Evolutionary conservation across 2,797 vertebrate genomes (phyloP), one percentile per base, ranked within the genome.

Genomic region (Helostoma temminkii): DNA sequence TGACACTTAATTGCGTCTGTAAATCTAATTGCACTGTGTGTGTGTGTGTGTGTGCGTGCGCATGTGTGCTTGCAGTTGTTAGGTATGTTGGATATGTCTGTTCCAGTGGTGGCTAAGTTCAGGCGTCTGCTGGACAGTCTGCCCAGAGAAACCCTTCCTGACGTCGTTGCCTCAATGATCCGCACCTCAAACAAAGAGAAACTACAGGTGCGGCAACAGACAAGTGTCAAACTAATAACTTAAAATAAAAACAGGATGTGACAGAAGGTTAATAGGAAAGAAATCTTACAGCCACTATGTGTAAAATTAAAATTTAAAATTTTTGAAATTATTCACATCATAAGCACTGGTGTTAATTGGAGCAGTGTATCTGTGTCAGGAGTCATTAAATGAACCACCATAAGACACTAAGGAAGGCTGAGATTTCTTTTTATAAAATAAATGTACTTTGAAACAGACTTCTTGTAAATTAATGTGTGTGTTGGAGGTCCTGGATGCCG

Each of bases 151-250:
- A 96, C 96, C 5, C 90, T 99, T 6, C 97, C 98, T 1, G 98
- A 99, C 43, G 95, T 99, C 15, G 90, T 99, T 16, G 95, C 96
- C 3, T 96, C 98, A 0, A 98, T 99, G 92, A 98, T 99, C 78
- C 96, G 95, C 59, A 97, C 97, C 8, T 96, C 94, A 74, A 97
- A 97, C 92, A 95, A 96, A 66, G 98, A 99, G 87, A 99, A 99
- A 67, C 95, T 99, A 2, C 96, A 98, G 97, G 98, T 99, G 89
- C 71, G 41, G 12, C 12, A 3, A 5, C 36, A 16, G 6, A 39
- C 36, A 39, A 39, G 15, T 18, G 34, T 39, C 37, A 18, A 39
- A 39, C 4, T 16, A 39, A n/a, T 8, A 12, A 3, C 10, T 3
- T 37, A 37, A 7, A 42, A 9, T 1, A 42, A 42, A 2, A 2